Evolutionary conservation across 2,888 invertebrate genomes (phyloP).

Genomic region (Perizoma flavofasciatum): DNA sequence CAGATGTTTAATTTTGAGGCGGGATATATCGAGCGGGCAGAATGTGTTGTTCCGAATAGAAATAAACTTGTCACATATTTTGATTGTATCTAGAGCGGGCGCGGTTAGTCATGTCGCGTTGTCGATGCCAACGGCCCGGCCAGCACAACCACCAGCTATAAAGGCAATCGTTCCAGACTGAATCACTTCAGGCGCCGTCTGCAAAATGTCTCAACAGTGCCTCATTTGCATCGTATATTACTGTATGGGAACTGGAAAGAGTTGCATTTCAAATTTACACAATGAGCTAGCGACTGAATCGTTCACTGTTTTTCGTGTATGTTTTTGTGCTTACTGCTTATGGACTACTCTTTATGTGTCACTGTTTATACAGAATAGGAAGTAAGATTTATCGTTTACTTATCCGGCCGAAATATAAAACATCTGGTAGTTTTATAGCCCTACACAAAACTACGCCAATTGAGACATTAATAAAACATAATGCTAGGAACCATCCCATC

Average conservation of each 20-base stretch:
- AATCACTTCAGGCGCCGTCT: slow-evolving; percentile 82
- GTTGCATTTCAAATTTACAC: slow-evolving; percentile 32
- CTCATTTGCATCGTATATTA: slow-evolving; percentile 63
- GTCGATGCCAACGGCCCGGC: slow-evolving; percentile 81
- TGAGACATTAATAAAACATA: slow-evolving; percentile 28
- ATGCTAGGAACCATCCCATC: slow-evolving; percentile 32
- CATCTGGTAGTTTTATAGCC: slow-evolving; percentile 28
- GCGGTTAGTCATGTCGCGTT: slow-evolving; percentile 80
- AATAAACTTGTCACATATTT: slow-evolving; percentile 84
- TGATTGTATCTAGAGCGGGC: slow-evolving; percentile 83
- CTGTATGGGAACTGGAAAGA: slow-evolving; percentile 35
- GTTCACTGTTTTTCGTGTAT: slow-evolving; percentile 10
- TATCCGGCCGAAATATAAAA: slow-evolving; percentile 10
- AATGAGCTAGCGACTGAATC: slow-evolving; percentile 29
- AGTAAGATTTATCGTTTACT: too few species aligned
- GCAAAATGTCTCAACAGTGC: slow-evolving; percentile 79
- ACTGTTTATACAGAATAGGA: too few species aligned
- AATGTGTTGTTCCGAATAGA: slow-evolving; percentile 82
- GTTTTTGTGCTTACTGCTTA: background rate
- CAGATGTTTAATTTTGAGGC: slow-evolving; percentile 79
- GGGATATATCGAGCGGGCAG: slow-evolving; percentile 77
- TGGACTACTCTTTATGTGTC: too few species aligned
- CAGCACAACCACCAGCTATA: slow-evolving; percentile 68
- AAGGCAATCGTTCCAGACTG: slow-evolving; percentile 80
- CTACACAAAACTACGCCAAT: slow-evolving; percentile 27